A percentile compares a stretch with the other conserved stretches of the same genome.
Conservation (phyloP, 2,888 invertebrate genomes). For the Cosmorhoe ocellata region DNA sequence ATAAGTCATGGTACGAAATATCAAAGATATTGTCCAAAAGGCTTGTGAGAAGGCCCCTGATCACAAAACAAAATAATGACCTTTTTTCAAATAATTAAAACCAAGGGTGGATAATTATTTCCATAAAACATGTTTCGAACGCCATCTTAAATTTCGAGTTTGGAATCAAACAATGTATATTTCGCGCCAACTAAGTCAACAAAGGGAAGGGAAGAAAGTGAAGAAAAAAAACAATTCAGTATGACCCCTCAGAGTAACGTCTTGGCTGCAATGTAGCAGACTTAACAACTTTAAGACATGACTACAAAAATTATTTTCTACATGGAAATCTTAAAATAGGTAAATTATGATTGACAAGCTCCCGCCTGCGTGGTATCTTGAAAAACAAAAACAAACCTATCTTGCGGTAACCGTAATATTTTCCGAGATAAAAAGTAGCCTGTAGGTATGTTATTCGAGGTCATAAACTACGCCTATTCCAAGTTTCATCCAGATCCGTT, state of each 20-base stretch:
- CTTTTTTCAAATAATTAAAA: background rate
- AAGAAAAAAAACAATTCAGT: conserved; percentile 56
- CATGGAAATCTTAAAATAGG: too few species aligned
- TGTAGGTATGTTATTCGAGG: too few species aligned
- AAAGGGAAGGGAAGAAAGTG: conserved; percentile 53
- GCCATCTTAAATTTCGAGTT: conserved; percentile 29
- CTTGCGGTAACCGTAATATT: too few species aligned
- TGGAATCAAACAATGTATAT: conserved; percentile 44
- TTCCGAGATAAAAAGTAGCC: too few species aligned
- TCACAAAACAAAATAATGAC: background rate
- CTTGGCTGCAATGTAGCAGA: conserved; percentile 47
- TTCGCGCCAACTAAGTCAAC: conserved; percentile 56
- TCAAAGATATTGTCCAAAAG: too few species aligned
- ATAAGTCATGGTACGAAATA: too few species aligned
- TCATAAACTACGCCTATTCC: too few species aligned
- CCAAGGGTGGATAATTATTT: background rate
- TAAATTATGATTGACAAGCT: too few species aligned
- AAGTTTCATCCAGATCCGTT: too few species aligned
- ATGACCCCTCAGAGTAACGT: conserved; percentile 59
- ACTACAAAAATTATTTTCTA: background rate
- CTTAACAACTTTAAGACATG: conserved; percentile 16
- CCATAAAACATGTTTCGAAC: conserved; percentile 9
- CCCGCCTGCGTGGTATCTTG: too few species aligned
- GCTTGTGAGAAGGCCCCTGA: too few species aligned
- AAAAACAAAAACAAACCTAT: too few species aligned